phyloP scores from a whole-genome alignment of 2,113 vertebrate species.

The Lepus timidus region DNA sequence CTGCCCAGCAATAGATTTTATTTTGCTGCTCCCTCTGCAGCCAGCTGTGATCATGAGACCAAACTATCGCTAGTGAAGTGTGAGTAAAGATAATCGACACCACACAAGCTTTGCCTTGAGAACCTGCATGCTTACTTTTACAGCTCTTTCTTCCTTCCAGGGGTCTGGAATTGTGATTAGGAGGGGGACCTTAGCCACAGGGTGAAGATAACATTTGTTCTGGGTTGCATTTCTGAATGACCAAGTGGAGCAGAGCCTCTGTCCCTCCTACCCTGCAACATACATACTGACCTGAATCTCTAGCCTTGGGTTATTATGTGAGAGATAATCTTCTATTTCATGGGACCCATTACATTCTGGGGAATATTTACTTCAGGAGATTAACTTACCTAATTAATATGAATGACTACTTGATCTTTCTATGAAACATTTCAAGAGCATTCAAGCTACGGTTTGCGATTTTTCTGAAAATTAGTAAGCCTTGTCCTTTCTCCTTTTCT shows the following conservation, averaged over 20 bases:
- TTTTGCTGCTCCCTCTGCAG: neutral
- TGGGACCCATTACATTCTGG: constrained; percentile 21
- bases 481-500: neutral
- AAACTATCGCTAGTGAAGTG: neutral
- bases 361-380: neutral
- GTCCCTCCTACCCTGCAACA: neutral
- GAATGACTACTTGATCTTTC: neutral
- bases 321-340: constrained; percentile 44
- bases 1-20: neutral
- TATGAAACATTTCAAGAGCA: neutral
- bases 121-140: neutral
- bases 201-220: neutral
- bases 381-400: neutral
- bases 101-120: neutral
- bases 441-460: neutral
- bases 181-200: neutral
- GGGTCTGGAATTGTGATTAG: neutral
- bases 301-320: neutral
- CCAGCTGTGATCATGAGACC: neutral
- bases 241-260: neutral
- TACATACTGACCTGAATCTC: neutral
- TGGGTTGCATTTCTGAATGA: neutral
- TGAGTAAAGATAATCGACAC: neutral
- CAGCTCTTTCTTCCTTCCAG: neutral
- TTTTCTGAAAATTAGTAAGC: neutral